Base-by-base conservation (phyloP, 2,888 invertebrate genomes). In the Strigamia maritima region DNA sequence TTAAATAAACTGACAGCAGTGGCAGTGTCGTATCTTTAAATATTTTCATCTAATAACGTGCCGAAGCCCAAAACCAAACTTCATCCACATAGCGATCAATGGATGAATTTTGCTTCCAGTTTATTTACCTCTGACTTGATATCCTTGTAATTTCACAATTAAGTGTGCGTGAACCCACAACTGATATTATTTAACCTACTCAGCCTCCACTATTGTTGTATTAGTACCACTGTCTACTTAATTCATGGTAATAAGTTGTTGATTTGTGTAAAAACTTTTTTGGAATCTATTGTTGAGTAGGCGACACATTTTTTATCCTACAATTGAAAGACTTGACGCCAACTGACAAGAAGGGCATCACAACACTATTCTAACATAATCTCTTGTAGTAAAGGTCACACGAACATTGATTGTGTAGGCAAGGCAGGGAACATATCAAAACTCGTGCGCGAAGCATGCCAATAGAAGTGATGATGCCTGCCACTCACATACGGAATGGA, bases 391-490 rank as follows among this genome's bases (percentile, higher is more conserved):
- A 54, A 54, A 54, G 54, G 54, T 54, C 54, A 54, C 54, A 19
- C 54, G 54, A 54, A 54, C 22, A 54, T 54, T 54, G 54, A 54
- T 54, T 54, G 54, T 54, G 54, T 54, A 54, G 54, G 54, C 54
- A 54, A 54, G 54, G 54, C 54, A 54, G 54, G n/a, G 54, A 54
- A 54, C 54, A 54, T 19, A 54, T 54, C 54, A 54, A 54, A 54
- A 54, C 54, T 54, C 19, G 54, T 19, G 54, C 54, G 54, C 54
- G 1, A 8, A 54, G 54, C 54, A 54, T 54, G 54, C 54, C 54
- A 54, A 54, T 54, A 54, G 54, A 54, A 54, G 54, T 54, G 54
- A 54, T 19, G 54, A 54, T 19, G 54, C 54, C 54, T 54, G 54
- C 54, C 54, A 54, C 54, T 54, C 54, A 54, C 54, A 54, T 54